Base-by-base conservation (phyloP, 2,113 vertebrate species). In the Apeltes quadracus region DNA sequence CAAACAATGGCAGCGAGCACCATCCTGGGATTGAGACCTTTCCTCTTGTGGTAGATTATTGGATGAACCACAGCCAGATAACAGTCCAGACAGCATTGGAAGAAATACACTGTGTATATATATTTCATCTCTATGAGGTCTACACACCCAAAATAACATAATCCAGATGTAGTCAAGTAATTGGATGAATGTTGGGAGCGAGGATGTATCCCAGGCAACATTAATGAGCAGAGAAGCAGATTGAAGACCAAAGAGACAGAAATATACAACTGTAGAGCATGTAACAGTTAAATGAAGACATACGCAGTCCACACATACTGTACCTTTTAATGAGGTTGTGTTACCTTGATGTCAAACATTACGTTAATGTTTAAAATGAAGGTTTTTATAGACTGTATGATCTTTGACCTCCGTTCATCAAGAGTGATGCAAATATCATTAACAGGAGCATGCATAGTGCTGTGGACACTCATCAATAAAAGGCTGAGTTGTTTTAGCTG, bases 1-100 rank as follows among this genome's bases (percentile, higher is more conserved):
- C 89, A 90, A 64, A 89, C 75, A 1, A 66, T 13, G 14, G 4
- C 55, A 9, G n/a, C 78, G 1, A 69, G 27, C 15, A 79, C 32
- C 6, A 76, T 6, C 5, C 32, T 34, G 32, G 32, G 32, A 34
- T 3, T 34, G 29, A 29, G 29, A 29, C 29, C 5, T 29, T 29
- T 29, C 5, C 29, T 29, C 29, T 29, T 29, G 29, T 29, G 29
- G 29, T 29, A 29, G 29, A 5, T 29, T 29, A 29, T 29, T 29
- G 29, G 29, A 29, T 5, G 29, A 29, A 11, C 56, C 89, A 0
- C 29, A 29, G 29, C 29, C 29, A 29, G 2, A 5, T 29, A 29
- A 29, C 29, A 29, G 29, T 29, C 29, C 29, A 29, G 29, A 29
- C 29, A 29, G n/a, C n/a, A n/a, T n/a, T n/a, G n/a, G n/a, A n/a